Base-by-base conservation (phyloP, 1,140 invertebrate species). In the Papilio polyxenes region DNA sequence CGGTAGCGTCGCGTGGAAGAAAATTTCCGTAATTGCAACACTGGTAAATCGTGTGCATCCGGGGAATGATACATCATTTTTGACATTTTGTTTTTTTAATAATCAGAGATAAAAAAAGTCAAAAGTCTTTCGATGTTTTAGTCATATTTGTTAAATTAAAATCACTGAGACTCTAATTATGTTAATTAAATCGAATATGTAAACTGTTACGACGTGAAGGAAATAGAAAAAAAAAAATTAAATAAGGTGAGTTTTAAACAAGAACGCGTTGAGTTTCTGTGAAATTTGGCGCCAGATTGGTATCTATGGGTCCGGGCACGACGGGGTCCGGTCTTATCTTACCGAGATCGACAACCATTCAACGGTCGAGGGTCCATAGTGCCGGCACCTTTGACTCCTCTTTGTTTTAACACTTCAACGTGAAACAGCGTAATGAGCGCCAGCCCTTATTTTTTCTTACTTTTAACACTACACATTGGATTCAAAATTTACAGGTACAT, bases 241-340 rank as follows among this genome's bases (percentile, higher is more conserved):
- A 89, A 90, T 87, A 89, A 85, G 85, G 81, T 84, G 72, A 72
- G 85, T 87, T 88, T 89, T 87, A 87, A 75, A 84, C 81, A 86
- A 83, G 76, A 85, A 79, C 83, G 85, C 85, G 83, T 88, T 88
- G 82, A 82, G 87, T 87, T 92, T 92, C 91, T 91, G 91, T 93
- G 89, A 93, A 93, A 91, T 92, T 93, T 92, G 92, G 92, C 91
- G 91, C 91, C 92, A 92, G 91, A 92, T 88, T 79, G 13, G 80
- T 88, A 89, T 90, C 87, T 84, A 82, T 77, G 83, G 37, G 83
- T 62, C 76, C 87, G 79, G 83, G 82, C 82, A 31, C 65, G 79
- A 82, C 69, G 76, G 75, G 84, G 82, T 80, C 82, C 56, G 75
- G 82, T 74, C 82, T 90, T 92, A 92, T 92, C 91, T 88, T 85